Evolutionary conservation across 2,113 vertebrate species (phyloP).

Genomic region (Chionis minor): DNA sequence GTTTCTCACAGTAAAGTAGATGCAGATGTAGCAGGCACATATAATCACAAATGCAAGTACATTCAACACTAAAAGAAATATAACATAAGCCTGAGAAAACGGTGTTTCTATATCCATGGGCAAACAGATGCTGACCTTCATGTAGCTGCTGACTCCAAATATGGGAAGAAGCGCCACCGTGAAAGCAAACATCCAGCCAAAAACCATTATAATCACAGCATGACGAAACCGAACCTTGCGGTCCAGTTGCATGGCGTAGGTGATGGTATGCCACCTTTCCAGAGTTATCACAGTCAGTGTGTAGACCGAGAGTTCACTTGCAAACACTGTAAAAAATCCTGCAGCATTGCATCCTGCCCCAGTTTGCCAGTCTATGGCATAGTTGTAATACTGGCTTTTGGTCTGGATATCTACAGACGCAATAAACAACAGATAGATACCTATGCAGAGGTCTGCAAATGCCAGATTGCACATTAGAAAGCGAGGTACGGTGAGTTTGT

Average conservation of each 20-base stretch:
- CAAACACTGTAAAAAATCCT: constrained; percentile 94
- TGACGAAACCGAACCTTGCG: constrained; percentile 87
- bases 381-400: constrained; percentile 88
- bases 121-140: constrained; percentile 95
- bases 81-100: constrained; percentile 84
- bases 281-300: constrained; percentile 91
- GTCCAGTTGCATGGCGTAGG: constrained; percentile 90
- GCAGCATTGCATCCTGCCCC: constrained; percentile 87
- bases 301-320: constrained; percentile 93
- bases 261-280: constrained; percentile 97
- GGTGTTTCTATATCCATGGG: constrained; percentile 92
- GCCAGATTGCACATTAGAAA: constrained; percentile 98
- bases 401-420: constrained; percentile 88
- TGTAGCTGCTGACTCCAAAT: constrained; percentile 91
- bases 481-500: constrained; percentile 92
- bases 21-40: constrained; percentile 89
- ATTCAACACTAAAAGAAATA: constrained; percentile 88
- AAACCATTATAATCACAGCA: constrained; percentile 82
- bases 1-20: constrained; percentile 91
- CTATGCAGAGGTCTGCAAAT: constrained; percentile 96
- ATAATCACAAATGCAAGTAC: constrained; percentile 88
- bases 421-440: constrained; percentile 90
- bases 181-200: constrained; percentile 90
- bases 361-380: constrained; percentile 93
- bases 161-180: constrained; percentile 84